Evolutionary conservation across 2,113 vertebrate species (phyloP), one percentile per base, ranked within the genome.

Genomic region (Centropristis striata): DNA sequence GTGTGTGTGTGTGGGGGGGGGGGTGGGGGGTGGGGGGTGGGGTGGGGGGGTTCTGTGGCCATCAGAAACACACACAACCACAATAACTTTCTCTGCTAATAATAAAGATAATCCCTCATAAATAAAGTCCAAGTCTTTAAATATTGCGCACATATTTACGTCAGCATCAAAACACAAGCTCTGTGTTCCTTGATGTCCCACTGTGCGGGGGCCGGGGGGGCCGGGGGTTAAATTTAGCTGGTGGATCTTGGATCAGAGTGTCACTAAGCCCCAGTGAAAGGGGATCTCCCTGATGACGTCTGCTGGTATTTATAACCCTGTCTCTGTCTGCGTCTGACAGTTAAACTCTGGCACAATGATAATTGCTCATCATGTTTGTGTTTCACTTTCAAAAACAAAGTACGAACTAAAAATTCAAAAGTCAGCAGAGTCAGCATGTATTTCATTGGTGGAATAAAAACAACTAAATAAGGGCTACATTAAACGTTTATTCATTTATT

Each of bases 261-360:
- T 59, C 63, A 16, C 75, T 79, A 77, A 80, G 80, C 51, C 58
- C 21, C 46, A 39, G 80, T 80, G 88, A 87, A 92, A 90, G 75
- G 78, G 53, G 89, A 93, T 88, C 86, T 73, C 64, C 83, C 32
- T 32, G 20, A 32, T 91, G 82, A 87, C 57, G 58, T 83, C 70
- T 75, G 55, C 55, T 67, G 57, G 21, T 89, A 84, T 90, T 81
- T 75, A 73, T 82, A 83, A 28, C 5, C 21, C 53, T 3, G 44
- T 54, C 65, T 72, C 49, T 18, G 71, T 73, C 67, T 85, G 39
- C 0, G 27, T 41, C 61, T 46, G 44, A 23, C 57, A 4, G 32
- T 73, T n/a, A 37, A 73, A 69, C 50, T 23, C 4, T 15, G 12
- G 57, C 27, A 76, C 53, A 9, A 15, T 53, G 12, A 75, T 47